Base-by-base conservation (phyloP, 1,140 invertebrate species). In the Ceratoteleas bidentatus region DNA sequence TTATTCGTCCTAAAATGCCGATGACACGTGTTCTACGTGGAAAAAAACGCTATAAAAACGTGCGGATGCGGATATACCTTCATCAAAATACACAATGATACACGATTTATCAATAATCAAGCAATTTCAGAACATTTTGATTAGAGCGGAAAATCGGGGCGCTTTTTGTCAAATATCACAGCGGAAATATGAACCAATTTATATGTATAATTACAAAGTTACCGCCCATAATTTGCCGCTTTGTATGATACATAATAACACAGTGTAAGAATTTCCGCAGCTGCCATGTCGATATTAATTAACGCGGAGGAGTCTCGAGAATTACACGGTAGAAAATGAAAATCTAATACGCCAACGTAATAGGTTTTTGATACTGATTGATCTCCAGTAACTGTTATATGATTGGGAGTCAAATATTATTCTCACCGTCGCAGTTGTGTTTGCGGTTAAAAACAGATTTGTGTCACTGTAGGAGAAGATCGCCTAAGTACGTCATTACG, bases 321-420 rank as follows among this genome's bases (percentile, higher is more conserved):
- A 78, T 78, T 72, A 78, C 54, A 78, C 61, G 61, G 53, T 66
- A 53, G 38, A 70, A 72, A 78, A 78, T 78, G 66, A 78, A 78
- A 78, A 72, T 78, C 75, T 78, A 78, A 78, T 78, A 60, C 47
- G 13, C 10, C 10, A 38, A 66, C 66, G 70, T 78, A 72, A 78
- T 78, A 72, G 66, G 45, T 72, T 78, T 72, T 70, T 78, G 58
- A 78, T 78, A 72, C 58, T 72, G n/a, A 78, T 78, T 78, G 75
- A 78, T 72, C 54, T 66, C 72, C 49, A 32, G 60, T 72, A 72
- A 78, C 52, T 45, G 61, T 36, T 60, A 65, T 66, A 66, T 49
- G 68, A 78, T 72, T 15, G 16, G 32, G 38, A 45, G 15, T 58
- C 52, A 14, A 56, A 64, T 52, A 57, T 49, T 47, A 56, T 60